Conservation (phyloP, 2,113 vertebrate species). For the Jacana jacana region DNA sequence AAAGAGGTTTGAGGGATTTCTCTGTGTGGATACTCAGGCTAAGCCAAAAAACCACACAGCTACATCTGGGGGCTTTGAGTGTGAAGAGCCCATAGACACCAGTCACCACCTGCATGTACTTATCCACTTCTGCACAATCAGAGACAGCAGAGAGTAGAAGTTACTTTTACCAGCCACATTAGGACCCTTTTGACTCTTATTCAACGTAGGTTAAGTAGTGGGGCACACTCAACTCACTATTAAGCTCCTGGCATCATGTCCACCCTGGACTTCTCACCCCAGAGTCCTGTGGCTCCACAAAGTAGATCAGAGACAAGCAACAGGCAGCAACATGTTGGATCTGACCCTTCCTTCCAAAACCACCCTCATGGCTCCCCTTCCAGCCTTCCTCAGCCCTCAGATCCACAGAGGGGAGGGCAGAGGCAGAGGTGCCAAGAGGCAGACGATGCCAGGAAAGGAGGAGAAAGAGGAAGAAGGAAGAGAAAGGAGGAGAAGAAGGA, state of each 20-base stretch:
- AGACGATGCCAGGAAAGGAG: neutral
- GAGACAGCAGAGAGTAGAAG: neutral
- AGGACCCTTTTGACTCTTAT: neutral
- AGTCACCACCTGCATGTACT: neutral
- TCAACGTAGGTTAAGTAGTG: neutral
- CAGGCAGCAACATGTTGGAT: neutral
- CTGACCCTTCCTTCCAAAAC: neutral
- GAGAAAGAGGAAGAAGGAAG: neutral
- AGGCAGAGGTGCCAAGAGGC: neutral
- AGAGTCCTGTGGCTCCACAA: neutral
- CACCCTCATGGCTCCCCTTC: neutral
- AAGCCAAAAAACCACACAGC: neutral
- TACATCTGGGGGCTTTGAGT: neutral
- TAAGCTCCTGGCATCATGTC: neutral
- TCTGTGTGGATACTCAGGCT: neutral
- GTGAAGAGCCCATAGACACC: neutral
- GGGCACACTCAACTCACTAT: neutral
- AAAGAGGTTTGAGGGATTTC: neutral
- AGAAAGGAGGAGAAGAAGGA: neutral
- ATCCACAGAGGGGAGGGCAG: neutral
- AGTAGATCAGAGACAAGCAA: neutral
- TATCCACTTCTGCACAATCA: neutral
- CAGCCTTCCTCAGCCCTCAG: neutral
- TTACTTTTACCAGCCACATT: neutral
- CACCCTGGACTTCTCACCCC: neutral